Base-by-base conservation (phyloP, 2,888 invertebrate genomes). In the Halictus ligatus region DNA sequence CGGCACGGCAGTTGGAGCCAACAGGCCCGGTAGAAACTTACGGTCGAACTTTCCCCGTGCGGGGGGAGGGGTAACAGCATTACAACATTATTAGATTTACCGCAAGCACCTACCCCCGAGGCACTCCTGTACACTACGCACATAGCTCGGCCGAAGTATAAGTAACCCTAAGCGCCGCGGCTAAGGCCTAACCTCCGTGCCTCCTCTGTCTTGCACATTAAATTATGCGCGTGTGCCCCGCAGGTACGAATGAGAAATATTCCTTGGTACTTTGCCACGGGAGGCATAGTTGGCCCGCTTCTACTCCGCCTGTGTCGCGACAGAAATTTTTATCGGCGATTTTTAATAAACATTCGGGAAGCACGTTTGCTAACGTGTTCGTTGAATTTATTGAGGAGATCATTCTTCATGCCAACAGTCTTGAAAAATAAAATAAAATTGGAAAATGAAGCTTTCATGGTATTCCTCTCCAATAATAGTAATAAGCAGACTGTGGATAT, bases 41-140 rank as follows among this genome's bases (percentile, higher is more conserved):
- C 92, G 91, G 91, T 92, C 91, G 89, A 94, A 94, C 92, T 94
- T 94, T 91, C 40, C 40, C 21, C 6, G 43, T 13, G n/a, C 10
- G 10, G 21, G 91, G 91, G 92, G 89, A 89, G 54, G 89, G 92
- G 93, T 94, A 95, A 94, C 94, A 93, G 93, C 93, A 94, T 95
- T 95, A 95, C 93, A 93, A 94, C 94, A 92, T 95, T 95, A 95
- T 95, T 95, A 94, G 95, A 95, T 95, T 94, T 94, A 94, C 95
- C 95, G 93, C 94, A 94, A 94, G 94, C 94, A 94, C 94, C 94
- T 94, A 94, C 91, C 93, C 84, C 91, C 88, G 91, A 93, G 93
- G 92, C 91, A 88, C 92, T 87, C 86, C 84, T 87, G 86, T 84
- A 87, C 89, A 85, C 89, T 90, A 84, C 91, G 88, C 91, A 91